Percentiles rank a stretch among this genome's conserved stretches.
Evolutionary conservation across 2,113 vertebrate genomes (phyloP).

Genomic region (human (Homo sapiens)): DNA sequence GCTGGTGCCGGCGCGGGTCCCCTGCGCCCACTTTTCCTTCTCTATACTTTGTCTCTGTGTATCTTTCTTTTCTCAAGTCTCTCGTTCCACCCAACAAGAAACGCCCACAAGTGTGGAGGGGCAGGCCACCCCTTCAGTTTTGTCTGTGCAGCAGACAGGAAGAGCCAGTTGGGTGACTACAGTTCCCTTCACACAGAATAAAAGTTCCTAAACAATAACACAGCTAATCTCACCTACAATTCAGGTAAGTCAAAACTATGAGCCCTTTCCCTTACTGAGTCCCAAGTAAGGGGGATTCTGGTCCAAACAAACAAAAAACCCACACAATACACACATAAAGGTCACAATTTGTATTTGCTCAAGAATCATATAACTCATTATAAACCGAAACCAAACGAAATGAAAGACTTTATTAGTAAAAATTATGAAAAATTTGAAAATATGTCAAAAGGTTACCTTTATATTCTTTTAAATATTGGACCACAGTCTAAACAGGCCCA

Average conservation of each 20-base stretch:
- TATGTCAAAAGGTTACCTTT: neutral
- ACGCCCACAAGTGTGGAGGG: too few relatives aligned
- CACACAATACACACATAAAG: neutral
- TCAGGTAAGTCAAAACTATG: neutral
- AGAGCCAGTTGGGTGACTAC: too few relatives aligned
- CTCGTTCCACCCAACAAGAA: too few relatives aligned
- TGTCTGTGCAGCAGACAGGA: too few relatives aligned
- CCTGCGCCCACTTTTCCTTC: too few relatives aligned
- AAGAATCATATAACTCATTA: neutral
- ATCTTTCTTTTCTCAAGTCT: too few relatives aligned
- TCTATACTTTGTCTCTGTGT: too few relatives aligned
- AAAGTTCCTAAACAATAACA: conserved; percentile 14
- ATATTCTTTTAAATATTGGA: neutral
- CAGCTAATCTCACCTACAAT: neutral
- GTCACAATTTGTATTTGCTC: conserved; percentile 19
- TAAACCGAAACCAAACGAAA: conserved; percentile 17
- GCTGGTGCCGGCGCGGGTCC: too few relatives aligned
- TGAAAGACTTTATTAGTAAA: neutral
- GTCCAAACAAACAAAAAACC: neutral
- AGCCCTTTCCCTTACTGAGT: neutral
- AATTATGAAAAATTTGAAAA: neutral
- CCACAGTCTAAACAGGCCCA: neutral
- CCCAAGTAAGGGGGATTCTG: neutral
- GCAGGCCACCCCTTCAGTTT: too few relatives aligned
- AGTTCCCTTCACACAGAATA: neutral